A percentile compares a stretch with the other conserved stretches of the same genome.
Conservation (phyloP, 2,113 vertebrate species). For the Mesitornis unicolor region DNA sequence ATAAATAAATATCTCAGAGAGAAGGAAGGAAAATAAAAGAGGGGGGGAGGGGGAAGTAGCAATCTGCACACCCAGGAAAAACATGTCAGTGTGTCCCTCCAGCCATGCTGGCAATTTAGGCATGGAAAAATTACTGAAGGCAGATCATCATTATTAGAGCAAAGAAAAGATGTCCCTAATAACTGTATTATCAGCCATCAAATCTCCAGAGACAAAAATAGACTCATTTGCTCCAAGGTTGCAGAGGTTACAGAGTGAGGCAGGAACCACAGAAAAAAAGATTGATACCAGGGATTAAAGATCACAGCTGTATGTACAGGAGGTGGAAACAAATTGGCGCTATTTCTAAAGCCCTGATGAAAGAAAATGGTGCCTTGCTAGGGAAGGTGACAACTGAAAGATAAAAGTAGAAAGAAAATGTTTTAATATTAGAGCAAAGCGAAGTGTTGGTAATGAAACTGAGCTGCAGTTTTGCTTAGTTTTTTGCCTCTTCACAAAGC, state of each 20-base stretch:
- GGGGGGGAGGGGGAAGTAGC: rapidly evolving
- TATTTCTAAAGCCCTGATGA: constrained; percentile 58
- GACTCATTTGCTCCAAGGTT: constrained; percentile 66
- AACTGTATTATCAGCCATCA: constrained; percentile 60
- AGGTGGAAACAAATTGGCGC: constrained; percentile 58
- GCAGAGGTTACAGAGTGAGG: constrained; percentile 57
- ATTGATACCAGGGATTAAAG: constrained; percentile 63
- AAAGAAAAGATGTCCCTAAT: constrained; percentile 60
- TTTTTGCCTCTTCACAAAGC: background rate
- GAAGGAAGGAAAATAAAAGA: rapidly evolving
- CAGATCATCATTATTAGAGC: constrained; percentile 56
- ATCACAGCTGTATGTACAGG: constrained; percentile 44
- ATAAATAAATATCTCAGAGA: background rate
- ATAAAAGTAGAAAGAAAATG: constrained; percentile 33
- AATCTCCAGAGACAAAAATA: constrained; percentile 63
- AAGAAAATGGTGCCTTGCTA: constrained; percentile 44
- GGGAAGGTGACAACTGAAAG: constrained; percentile 3
- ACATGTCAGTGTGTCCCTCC: background rate
- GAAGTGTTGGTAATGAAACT: constrained; percentile 15
- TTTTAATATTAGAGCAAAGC: constrained; percentile 49
- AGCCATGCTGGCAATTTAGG: background rate
- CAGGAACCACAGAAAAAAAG: constrained; percentile 50
- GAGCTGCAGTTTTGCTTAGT: constrained; percentile 16
- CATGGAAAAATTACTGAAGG: constrained; percentile 41
- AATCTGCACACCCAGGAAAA: background rate